Conservation (phyloP, 2,113 vertebrate species). For the Gallinago media region DNA sequence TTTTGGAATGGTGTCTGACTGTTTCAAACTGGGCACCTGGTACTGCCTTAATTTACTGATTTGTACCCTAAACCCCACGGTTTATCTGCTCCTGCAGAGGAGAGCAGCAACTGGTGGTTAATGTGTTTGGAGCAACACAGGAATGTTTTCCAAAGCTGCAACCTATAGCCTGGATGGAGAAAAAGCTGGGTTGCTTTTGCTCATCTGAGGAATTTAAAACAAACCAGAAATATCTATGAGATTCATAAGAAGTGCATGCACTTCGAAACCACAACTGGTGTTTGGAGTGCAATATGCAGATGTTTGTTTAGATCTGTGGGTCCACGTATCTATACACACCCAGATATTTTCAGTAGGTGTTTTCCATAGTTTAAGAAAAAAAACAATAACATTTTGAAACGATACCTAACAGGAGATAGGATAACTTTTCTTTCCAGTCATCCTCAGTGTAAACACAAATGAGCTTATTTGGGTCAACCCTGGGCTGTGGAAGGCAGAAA, state of each 20-base stretch:
- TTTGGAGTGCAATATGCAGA: rapidly evolving
- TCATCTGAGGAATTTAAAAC: neutral
- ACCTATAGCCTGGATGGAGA: neutral
- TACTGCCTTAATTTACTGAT: neutral
- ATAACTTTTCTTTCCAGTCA: neutral
- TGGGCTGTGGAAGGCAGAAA: neutral
- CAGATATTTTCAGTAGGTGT: rapidly evolving
- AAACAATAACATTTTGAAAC: neutral
- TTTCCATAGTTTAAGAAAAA: neutral
- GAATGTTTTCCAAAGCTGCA: constrained; percentile 6
- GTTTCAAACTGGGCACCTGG: constrained; percentile 14
- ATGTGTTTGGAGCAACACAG: neutral
- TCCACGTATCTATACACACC: rapidly evolving
- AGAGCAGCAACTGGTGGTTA: neutral
- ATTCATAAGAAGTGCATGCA: neutral
- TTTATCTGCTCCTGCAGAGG: constrained; percentile 4
- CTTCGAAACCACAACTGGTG: neutral
- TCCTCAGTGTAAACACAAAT: neutral
- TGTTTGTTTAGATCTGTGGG: neutral
- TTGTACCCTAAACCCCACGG: neutral
- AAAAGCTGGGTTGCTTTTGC: neutral
- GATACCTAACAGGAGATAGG: neutral
- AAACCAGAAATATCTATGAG: constrained; percentile 22
- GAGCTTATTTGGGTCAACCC: neutral
- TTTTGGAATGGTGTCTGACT: constrained; percentile 30